Conservation (phyloP, 2,113 vertebrate genomes). For the Pelmatolapia mariae region DNA sequence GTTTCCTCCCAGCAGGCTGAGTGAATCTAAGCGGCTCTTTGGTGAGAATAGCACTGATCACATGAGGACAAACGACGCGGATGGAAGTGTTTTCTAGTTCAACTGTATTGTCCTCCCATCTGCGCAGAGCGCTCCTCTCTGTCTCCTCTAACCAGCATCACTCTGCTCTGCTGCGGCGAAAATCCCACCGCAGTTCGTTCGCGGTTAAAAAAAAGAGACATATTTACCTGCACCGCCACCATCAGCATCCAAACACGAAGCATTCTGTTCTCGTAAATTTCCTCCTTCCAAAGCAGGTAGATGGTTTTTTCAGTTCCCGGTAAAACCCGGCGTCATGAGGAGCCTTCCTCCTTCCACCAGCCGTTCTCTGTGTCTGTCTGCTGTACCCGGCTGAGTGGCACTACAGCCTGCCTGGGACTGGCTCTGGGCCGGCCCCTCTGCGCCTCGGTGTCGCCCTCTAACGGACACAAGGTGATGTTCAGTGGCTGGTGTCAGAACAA, state of each 20-base stretch:
- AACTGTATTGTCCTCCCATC: neutral
- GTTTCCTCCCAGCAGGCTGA: neutral
- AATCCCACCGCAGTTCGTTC: neutral
- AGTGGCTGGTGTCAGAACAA: neutral
- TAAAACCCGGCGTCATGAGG: constrained; percentile 29
- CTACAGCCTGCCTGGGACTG: neutral
- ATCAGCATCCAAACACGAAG: constrained; percentile 14
- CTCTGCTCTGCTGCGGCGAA: neutral
- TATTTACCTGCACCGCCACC: constrained; percentile 46
- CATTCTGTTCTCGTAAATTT: constrained; percentile 13
- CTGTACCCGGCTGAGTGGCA: neutral
- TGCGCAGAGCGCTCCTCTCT: neutral
- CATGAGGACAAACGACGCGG: neutral
- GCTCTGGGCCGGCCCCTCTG: neutral
- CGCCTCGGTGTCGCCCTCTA: constrained; percentile 13
- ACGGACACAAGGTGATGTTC: neutral
- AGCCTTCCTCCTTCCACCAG: constrained; percentile 8
- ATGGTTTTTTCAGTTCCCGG: neutral
- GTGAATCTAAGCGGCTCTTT: neutral
- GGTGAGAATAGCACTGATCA: neutral
- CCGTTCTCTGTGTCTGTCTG: neutral
- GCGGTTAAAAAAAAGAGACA: neutral
- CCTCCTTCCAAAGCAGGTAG: neutral
- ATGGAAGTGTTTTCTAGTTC: neutral
- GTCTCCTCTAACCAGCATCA: neutral